Conservation (phyloP, 2,113 vertebrate species). For the Nerophis lumbriciformis region DNA sequence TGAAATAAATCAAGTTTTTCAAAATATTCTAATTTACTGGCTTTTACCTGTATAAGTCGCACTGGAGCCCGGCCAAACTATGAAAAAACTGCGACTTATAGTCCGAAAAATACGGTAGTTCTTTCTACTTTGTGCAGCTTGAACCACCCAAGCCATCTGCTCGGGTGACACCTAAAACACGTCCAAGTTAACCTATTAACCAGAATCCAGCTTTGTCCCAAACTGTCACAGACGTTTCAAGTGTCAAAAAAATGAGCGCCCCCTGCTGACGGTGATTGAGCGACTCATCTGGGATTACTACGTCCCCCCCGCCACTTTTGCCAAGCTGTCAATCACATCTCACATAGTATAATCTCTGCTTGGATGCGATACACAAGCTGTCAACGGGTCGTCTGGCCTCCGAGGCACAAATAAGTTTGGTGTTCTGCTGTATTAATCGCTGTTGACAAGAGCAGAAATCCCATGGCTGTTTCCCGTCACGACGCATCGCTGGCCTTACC, state of each 20-base stretch:
- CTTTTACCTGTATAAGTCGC: no score
- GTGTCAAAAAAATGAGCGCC: constrained; percentile 57
- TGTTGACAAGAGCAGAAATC: constrained; percentile 56
- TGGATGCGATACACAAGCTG: constrained; percentile 45
- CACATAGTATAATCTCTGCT: constrained; percentile 27
- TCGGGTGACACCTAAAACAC: constrained; percentile 52
- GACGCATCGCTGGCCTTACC: constrained; percentile 50
- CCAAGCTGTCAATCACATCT: constrained; percentile 37
- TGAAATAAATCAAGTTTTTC: no score
- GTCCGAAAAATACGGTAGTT: no score
- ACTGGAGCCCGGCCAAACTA: no score
- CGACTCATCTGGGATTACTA: constrained; percentile 33
- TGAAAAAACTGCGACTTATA: no score
- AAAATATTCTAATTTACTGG: no score
- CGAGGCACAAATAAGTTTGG: constrained; percentile 52
- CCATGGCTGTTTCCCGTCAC: constrained; percentile 49
- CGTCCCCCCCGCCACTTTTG: constrained; percentile 16
- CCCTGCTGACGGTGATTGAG: constrained; percentile 47
- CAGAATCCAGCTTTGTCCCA: constrained; percentile 18
- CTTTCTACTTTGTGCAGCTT: constrained; percentile 13
- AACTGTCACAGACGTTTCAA: constrained; percentile 47
- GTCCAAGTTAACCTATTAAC: constrained; percentile 57
- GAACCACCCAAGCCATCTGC: constrained; percentile 49
- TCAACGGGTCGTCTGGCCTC: constrained; percentile 30
- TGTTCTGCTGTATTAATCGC: constrained; percentile 52